Percentiles rank a stretch among this genome's conserved stretches.
Conservation (phyloP, 2,888 invertebrate species). For the Strigamia crassipes region DNA sequence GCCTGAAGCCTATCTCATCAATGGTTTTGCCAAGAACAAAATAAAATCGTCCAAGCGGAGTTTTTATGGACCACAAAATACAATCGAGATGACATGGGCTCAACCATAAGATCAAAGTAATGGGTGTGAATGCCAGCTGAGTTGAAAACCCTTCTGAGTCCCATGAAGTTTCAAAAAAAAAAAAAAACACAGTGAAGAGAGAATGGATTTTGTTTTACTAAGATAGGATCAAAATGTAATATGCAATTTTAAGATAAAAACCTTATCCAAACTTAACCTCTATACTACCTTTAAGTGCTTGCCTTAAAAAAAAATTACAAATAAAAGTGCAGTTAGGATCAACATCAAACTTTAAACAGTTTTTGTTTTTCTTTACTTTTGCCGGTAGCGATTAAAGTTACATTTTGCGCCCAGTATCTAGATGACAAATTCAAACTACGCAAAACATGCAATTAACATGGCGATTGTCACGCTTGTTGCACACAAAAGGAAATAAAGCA, state of each 20-base stretch:
- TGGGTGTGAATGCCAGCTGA: constrained; percentile 34
- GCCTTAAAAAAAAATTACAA: no score
- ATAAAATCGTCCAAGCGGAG: constrained; percentile 33
- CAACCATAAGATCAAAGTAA: constrained; percentile 32
- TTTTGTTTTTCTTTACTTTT: no score
- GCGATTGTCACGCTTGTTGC: no score
- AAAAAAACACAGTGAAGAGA: no score
- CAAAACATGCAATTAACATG: no score
- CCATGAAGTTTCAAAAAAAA: constrained; percentile 6
- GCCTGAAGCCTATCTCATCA: constrained; percentile 18
- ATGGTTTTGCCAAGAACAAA: constrained; percentile 37
- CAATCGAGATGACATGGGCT: constrained; percentile 34
- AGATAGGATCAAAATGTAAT: not conserved
- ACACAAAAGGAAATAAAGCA: no score
- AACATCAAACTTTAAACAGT: no score
- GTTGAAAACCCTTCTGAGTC: constrained; percentile 27
- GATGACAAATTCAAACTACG: no score
- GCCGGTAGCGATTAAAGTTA: no score
- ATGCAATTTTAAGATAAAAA: not conserved
- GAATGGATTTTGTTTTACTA: not conserved
- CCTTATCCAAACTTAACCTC: not conserved
- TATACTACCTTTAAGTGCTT: not conserved
- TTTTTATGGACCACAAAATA: constrained; percentile 37
- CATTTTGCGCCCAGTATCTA: no score
- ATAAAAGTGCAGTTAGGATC: no score